phyloP scores from a whole-genome alignment of 2,888 invertebrate species.

The Eulithis prunata region DNA sequence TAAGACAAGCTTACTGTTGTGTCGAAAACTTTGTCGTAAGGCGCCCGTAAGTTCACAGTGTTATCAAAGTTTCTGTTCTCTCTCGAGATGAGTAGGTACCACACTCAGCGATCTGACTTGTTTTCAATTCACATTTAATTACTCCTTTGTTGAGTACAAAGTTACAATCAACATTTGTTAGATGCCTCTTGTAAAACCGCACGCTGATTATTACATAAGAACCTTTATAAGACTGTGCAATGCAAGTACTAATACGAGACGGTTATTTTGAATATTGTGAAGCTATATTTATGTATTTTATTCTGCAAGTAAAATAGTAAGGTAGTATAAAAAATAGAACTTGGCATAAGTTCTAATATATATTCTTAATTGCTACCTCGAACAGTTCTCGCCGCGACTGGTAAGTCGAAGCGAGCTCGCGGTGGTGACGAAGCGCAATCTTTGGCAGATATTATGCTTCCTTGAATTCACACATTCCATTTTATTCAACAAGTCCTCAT shows the following conservation, averaged over 20 bases:
- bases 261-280: too few species aligned
- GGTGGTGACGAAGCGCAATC: too few species aligned
- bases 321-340: too few species aligned
- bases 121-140: slow-evolving; percentile 68
- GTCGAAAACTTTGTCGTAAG: slow-evolving; percentile 1
- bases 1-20: slow-evolving; percentile 6
- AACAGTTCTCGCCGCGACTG: too few species aligned
- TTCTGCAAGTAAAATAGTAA: too few species aligned
- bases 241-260: neutral
- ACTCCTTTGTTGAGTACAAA: slow-evolving; percentile 50
- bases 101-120: slow-evolving; percentile 45
- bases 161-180: slow-evolving; percentile 47
- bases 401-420: too few species aligned
- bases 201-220: slow-evolving; percentile 22
- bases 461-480: too few species aligned
- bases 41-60: slow-evolving; percentile 42
- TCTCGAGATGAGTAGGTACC: slow-evolving; percentile 43
- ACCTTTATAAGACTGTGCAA: slow-evolving; percentile 2
- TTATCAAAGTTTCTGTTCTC: slow-evolving; percentile 47
- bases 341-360: too few species aligned
- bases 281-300: too few species aligned
- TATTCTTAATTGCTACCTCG: too few species aligned
- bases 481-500: too few species aligned
- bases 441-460: too few species aligned
- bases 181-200: slow-evolving; percentile 40